phyloP scores from a whole-genome alignment of 92 coral and sea anemone species.

The Chrysogorgia sp. region DNA sequence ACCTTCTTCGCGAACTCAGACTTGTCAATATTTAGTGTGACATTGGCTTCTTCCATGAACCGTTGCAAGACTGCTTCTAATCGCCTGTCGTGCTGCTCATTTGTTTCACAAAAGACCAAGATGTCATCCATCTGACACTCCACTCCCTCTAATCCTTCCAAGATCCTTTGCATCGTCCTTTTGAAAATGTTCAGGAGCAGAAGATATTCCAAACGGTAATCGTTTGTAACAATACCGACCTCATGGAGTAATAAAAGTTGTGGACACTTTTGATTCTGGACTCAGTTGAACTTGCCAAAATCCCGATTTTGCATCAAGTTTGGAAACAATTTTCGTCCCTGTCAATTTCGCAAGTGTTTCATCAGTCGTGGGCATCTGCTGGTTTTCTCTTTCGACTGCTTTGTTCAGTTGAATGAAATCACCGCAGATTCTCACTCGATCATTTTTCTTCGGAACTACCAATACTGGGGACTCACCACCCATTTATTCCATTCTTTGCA shows the following conservation, averaged over 20 bases:
- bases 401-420: too few species aligned
- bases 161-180: constrained; percentile 42
- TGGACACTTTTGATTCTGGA: constrained; percentile 30
- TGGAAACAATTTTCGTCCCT: constrained; percentile 47
- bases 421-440: constrained; percentile 57
- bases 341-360: constrained; percentile 57
- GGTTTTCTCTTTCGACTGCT: constrained; percentile 49
- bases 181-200: constrained; percentile 63
- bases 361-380: constrained; percentile 58
- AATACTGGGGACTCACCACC: constrained; percentile 34
- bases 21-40: too few species aligned
- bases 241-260: constrained; percentile 61
- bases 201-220: too few species aligned
- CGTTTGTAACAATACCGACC: too few species aligned
- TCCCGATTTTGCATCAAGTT: constrained; percentile 54
- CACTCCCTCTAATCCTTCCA: constrained; percentile 46
- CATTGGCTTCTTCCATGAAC: too few species aligned
- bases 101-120: too few species aligned
- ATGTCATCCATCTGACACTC: constrained; percentile 45
- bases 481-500: constrained; percentile 63
- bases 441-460: constrained; percentile 42
- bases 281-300: too few species aligned
- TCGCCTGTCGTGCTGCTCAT: too few species aligned
- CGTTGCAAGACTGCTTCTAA: too few species aligned
- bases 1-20: too few species aligned